These are phyloP conservation scores for Marisa cornuarietis DNA, from an alignment of 1,140 invertebrate species.

Conservation along the genomic window DNA sequence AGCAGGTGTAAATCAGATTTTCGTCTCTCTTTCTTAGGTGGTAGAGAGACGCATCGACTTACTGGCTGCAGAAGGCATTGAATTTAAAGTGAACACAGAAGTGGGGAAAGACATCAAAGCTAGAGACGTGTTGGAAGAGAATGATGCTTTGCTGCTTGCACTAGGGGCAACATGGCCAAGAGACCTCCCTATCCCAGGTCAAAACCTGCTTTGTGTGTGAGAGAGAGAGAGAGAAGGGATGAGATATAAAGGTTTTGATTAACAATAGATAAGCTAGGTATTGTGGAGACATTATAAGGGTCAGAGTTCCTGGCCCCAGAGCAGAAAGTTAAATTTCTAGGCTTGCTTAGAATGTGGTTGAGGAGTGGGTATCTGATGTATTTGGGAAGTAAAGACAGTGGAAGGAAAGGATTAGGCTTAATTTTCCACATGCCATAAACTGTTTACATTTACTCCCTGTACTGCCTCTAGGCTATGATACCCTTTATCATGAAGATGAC, in stretches of 20 bases:
- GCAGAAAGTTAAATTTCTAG: no score
- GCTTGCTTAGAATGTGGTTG: no score
- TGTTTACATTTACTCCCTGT: no score
- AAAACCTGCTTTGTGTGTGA: not conserved
- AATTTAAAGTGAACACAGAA: slow-evolving; percentile 88
- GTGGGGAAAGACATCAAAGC: slow-evolving; percentile 91
- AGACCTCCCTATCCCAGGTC: slow-evolving; percentile 75
- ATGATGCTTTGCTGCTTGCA: slow-evolving; percentile 89
- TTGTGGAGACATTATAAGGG: no score
- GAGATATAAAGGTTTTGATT: no score
- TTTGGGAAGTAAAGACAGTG: no score
- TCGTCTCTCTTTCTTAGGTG: slow-evolving; percentile 57
- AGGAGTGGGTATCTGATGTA: no score
- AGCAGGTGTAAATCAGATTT: not conserved
- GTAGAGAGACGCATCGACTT: slow-evolving; percentile 90
- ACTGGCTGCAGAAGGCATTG: slow-evolving; percentile 88
- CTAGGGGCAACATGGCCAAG: slow-evolving; percentile 96
- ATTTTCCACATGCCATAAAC: not conserved
- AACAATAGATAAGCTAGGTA: no score
- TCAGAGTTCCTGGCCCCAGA: no score
- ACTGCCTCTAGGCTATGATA: no score
- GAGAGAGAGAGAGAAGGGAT: no score
- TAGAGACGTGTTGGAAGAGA: slow-evolving; percentile 76
- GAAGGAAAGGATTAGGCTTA: not conserved
- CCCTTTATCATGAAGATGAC: no score